phyloP scores from a whole-genome alignment of 2,113 vertebrate genomes.

The Pituophis catenifer region DNA sequence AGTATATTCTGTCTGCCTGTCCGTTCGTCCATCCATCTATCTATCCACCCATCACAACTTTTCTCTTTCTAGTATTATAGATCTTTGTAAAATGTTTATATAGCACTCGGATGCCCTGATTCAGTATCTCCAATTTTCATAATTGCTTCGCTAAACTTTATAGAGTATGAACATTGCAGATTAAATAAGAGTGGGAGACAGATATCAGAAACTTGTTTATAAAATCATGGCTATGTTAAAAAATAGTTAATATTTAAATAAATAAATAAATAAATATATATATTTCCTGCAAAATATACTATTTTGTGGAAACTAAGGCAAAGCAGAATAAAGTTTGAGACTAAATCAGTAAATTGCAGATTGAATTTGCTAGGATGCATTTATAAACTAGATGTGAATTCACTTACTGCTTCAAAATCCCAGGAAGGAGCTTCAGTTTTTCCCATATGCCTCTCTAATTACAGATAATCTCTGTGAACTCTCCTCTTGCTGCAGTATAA shows the following conservation, averaged over 20 bases:
- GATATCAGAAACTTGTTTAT: not conserved
- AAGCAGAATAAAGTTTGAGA: not conserved
- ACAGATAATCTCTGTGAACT: not conserved
- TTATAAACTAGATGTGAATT: not conserved
- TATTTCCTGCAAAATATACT: not conserved
- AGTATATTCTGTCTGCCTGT: not conserved
- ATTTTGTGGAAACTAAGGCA: not conserved
- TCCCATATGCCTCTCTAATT: rapidly evolving
- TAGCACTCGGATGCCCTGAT: not conserved
- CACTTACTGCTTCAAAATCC: not conserved
- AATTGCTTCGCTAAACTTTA: not conserved
- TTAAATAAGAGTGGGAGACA: not conserved
- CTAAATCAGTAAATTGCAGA: not conserved
- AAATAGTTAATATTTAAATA: not conserved
- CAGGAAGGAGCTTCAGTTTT: not conserved
- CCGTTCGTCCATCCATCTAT: rapidly evolving
- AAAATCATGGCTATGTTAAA: not conserved
- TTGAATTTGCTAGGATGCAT: not conserved
- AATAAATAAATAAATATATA: not conserved
- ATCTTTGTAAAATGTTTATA: not conserved
- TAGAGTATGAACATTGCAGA: not conserved
- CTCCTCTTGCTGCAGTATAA: not conserved
- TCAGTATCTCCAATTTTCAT: not conserved
- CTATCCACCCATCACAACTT: not conserved
- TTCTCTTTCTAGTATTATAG: not conserved